Evolutionary conservation across 1,140 invertebrate genomes (phyloP).

Genomic region (Neodiprion fabricii): DNA sequence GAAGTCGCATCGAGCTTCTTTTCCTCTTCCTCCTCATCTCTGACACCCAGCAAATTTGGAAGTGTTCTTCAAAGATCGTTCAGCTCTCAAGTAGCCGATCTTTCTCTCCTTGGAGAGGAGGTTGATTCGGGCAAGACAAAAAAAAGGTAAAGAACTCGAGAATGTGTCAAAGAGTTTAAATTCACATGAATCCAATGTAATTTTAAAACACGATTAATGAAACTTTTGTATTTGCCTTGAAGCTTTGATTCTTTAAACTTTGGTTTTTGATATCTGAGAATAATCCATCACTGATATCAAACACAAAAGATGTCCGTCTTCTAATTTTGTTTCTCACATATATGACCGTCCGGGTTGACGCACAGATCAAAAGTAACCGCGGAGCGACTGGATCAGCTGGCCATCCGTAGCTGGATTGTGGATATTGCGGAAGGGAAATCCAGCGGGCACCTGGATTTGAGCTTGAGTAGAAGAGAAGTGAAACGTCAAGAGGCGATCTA

Average conservation of each 20-base stretch:
- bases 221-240: too few species aligned
- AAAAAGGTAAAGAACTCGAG: conserved; percentile 32
- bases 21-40: conserved; percentile 37
- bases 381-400: conserved; percentile 21
- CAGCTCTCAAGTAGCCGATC: conserved; percentile 35
- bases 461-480: conserved; percentile 42
- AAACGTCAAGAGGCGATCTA: conserved; percentile 61
- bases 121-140: conserved; percentile 31
- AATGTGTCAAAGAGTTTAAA: too few species aligned
- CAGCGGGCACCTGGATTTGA: conserved; percentile 23
- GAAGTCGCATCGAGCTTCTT: conserved; percentile 51
- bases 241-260: too few species aligned
- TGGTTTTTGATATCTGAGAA: too few species aligned
- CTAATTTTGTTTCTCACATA: too few species aligned
- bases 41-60: conserved; percentile 34
- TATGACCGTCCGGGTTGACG: not conserved
- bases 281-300: too few species aligned
- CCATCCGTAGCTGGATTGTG: conserved; percentile 48
- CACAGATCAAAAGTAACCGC: not conserved
- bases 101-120: conserved; percentile 44
- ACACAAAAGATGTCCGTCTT: too few species aligned
- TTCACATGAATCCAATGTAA: too few species aligned
- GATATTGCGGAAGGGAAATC: conserved; percentile 41
- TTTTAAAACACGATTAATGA: too few species aligned
- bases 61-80: conserved; percentile 47